Evolutionary conservation across 2,888 invertebrate genomes (phyloP).

Genomic region (Pasiphila rectangulata): DNA sequence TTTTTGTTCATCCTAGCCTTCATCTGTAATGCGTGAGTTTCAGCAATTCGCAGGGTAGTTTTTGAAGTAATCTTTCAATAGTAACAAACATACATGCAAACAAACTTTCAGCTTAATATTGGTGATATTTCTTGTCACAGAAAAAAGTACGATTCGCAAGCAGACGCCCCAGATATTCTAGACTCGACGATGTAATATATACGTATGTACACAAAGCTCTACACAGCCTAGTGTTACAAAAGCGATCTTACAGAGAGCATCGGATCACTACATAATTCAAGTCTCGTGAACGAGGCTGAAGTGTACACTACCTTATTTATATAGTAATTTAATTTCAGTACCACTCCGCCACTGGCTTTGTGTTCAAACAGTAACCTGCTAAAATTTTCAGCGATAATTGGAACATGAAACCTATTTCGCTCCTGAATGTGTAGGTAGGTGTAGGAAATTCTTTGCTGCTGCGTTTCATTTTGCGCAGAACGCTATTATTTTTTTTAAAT

Average conservation of each 20-base stretch:
- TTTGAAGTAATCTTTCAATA: too few relatives aligned
- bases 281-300: constrained; percentile 27
- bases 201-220: constrained; percentile 4
- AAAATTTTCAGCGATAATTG: constrained; percentile 30
- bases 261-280: constrained; percentile 35
- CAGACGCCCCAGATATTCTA: too few relatives aligned
- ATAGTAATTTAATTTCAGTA: constrained; percentile 51
- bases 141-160: too few relatives aligned
- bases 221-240: constrained; percentile 19
- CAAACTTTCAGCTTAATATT: too few relatives aligned
- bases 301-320: constrained; percentile 46
- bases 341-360: constrained; percentile 31
- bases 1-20: too few relatives aligned
- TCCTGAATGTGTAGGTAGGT: constrained; percentile 1
- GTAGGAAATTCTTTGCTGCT: background rate
- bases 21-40: too few relatives aligned
- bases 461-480: background rate
- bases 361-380: constrained; percentile 26
- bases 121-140: too few relatives aligned
- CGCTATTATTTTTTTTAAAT: too few relatives aligned
- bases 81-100: too few relatives aligned
- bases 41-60: too few relatives aligned
- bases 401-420: constrained; percentile 6
- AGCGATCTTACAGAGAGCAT: constrained; percentile 29
- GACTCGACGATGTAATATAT: too few relatives aligned